These are phyloP conservation scores for Diarsia brunnea DNA, from an alignment of 2,888 invertebrate genomes.

Conservation along the genomic window DNA sequence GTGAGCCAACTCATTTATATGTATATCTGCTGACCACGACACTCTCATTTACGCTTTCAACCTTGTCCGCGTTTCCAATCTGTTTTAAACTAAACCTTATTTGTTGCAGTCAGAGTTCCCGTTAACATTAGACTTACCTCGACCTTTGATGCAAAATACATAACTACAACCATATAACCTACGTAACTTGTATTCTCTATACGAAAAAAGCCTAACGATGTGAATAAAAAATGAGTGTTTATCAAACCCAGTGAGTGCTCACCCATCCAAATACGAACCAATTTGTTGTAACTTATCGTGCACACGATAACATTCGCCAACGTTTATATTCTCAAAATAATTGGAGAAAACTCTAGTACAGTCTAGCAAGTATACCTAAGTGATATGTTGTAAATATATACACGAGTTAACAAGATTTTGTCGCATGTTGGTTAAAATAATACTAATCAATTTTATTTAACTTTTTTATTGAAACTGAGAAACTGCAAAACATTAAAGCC, in stretches of 20 bases:
- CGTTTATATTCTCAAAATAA: slow-evolving; percentile 34
- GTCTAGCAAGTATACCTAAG: not conserved
- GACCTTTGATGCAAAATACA: not conserved
- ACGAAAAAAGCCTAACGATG: slow-evolving; percentile 42
- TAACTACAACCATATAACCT: not conserved
- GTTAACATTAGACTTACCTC: not conserved
- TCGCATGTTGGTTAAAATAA: not conserved
- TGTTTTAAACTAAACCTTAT: slow-evolving; percentile 4
- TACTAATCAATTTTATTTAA: not conserved
- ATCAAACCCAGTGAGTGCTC: slow-evolving; percentile 59
- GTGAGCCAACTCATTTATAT: slow-evolving; percentile 46
- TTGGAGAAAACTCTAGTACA: slow-evolving; percentile 12
- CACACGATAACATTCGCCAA: slow-evolving; percentile 48
- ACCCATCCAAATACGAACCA: slow-evolving; percentile 59
- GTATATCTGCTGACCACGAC: slow-evolving; percentile 39
- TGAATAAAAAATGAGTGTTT: slow-evolving; percentile 59
- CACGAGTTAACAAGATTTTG: not conserved
- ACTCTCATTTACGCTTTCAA: slow-evolving; percentile 24
- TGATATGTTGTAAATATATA: not conserved
- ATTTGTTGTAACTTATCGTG: slow-evolving; percentile 59
- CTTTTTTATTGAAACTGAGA: not conserved
- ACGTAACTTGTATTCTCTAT: slow-evolving; percentile 10
- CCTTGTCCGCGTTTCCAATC: slow-evolving; percentile 23
- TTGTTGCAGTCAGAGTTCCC: not conserved
- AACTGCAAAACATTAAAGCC: not conserved